A percentile compares a stretch with the other conserved stretches of the same genome.
These are phyloP conservation scores for Nycticebus coucang DNA, from an alignment of 2,113 vertebrate species.

Conservation along the genomic window DNA sequence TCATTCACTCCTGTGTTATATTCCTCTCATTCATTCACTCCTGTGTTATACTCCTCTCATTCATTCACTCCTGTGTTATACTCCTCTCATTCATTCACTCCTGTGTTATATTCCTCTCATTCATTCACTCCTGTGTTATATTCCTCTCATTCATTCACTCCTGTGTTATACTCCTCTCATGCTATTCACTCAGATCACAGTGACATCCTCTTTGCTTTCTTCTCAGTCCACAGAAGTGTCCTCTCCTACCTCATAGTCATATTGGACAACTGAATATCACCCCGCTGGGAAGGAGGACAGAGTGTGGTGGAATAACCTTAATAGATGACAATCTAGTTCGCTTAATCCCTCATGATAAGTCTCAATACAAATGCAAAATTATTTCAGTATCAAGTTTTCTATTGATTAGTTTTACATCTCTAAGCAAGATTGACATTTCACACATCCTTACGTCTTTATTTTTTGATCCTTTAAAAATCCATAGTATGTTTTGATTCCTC, in stretches of 20 bases:
- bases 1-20: not conserved
- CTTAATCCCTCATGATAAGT: not conserved
- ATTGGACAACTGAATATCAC: not conserved
- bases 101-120: fast-evolving
- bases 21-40: not conserved
- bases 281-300: not conserved
- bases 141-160: not conserved
- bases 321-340: not conserved
- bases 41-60: fast-evolving
- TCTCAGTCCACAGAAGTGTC: not conserved
- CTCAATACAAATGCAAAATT: not conserved
- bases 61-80: not conserved
- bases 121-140: not conserved
- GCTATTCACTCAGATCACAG: not conserved
- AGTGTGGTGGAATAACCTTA: no score
- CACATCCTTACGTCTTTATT: not conserved
- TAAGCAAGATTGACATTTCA: not conserved
- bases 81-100: not conserved
- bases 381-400: not conserved
- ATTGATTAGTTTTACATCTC: not conserved
- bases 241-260: not conserved
- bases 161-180: not conserved
- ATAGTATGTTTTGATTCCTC: not conserved
- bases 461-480: constrained; percentile 1
- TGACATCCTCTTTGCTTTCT: not conserved